Evolutionary conservation across 2,113 vertebrate species (phyloP).

Genomic region (Rhinolophus sinicus): DNA sequence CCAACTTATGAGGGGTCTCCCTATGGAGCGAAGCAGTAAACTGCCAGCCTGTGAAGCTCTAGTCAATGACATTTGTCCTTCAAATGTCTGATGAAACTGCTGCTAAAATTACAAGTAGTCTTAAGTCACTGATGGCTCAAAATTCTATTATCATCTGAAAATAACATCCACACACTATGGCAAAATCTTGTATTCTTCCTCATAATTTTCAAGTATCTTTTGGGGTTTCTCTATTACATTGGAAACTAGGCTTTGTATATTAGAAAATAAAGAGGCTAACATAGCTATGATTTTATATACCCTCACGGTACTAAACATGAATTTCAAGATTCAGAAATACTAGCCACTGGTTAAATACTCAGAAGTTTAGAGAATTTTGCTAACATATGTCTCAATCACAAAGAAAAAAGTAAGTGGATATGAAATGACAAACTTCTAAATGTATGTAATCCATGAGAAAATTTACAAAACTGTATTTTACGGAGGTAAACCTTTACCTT

Average conservation of each 20-base stretch:
- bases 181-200: constrained; percentile 5
- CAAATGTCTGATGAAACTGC: constrained; percentile 5
- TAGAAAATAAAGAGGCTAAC: constrained; percentile 10
- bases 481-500: constrained; percentile 50
- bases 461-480: constrained; percentile 16
- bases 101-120: constrained; percentile 21
- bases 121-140: not conserved
- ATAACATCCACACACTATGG: not conserved
- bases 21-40: not conserved
- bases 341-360: not conserved
- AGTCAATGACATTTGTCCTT: not conserved
- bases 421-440: constrained; percentile 36
- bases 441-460: constrained; percentile 9
- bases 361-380: constrained; percentile 12
- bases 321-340: constrained; percentile 3
- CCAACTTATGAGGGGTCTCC: not conserved
- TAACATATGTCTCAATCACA: not conserved
- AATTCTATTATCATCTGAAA: constrained; percentile 39
- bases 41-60: not conserved
- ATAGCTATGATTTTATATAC: not conserved
- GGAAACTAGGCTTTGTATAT: constrained; percentile 6
- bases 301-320: constrained; percentile 8
- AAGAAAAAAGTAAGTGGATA: not conserved
- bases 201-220: not conserved
- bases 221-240: not conserved